Percentiles rank a stretch among this genome's conserved stretches.
Conservation (phyloP, 2,797 vertebrate genomes). For the Pseudomugil tenellus region DNA sequence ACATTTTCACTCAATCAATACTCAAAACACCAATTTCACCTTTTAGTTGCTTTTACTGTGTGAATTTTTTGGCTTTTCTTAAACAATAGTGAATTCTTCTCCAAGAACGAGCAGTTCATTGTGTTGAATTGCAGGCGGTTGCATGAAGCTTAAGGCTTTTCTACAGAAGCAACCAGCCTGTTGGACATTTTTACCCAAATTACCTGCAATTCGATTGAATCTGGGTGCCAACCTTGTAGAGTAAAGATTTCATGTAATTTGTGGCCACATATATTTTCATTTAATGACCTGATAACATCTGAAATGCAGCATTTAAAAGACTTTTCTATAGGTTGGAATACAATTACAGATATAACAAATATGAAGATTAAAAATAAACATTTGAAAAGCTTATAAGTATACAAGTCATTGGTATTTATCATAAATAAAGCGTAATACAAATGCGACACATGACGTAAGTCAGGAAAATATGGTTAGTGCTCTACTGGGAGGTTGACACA, state of each 20-base stretch:
- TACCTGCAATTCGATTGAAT: too few relatives aligned
- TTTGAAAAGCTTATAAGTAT: not conserved
- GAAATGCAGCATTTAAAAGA: not conserved
- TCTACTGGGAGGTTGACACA: not conserved
- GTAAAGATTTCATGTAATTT: not conserved
- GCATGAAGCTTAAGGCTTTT: not conserved
- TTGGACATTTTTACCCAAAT: not conserved
- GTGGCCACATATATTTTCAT: not conserved
- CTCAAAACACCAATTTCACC: not conserved
- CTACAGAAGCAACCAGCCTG: not conserved
- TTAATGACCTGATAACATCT: not conserved
- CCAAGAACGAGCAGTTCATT: not conserved
- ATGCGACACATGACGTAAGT: conserved; percentile 6
- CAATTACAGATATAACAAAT: not conserved
- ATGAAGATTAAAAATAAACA: too few relatives aligned
- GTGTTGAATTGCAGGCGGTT: not conserved
- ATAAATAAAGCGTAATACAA: conserved; percentile 40
- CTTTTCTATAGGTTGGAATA: not conserved
- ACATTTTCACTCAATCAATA: conserved; percentile 14
- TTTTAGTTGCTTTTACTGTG: not conserved
- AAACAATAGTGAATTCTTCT: not conserved
- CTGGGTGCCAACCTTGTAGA: not conserved
- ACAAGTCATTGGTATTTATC: conserved; percentile 33
- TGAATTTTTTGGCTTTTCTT: not conserved
- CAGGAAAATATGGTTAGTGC: not conserved